Percentiles rank a stretch among this genome's conserved stretches.
Evolutionary conservation across 2,113 vertebrate species (phyloP).

Genomic region (Galemys pyrenaicus): DNA sequence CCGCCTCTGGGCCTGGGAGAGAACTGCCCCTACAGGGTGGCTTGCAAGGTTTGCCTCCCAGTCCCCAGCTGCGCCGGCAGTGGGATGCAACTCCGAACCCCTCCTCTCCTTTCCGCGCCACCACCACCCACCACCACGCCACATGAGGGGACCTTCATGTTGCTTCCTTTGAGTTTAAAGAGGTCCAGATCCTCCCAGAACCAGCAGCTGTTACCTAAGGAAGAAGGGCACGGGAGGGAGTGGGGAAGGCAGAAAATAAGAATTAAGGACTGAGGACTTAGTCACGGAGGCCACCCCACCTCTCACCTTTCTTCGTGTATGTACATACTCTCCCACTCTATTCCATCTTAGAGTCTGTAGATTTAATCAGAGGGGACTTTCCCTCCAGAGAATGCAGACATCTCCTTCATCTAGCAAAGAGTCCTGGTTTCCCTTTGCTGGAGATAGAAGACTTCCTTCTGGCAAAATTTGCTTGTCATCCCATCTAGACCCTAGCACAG

Average conservation of each 20-base stretch:
- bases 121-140: conserved; percentile 82
- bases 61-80: conserved; percentile 85
- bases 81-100: conserved; percentile 83
- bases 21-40: conserved; percentile 99
- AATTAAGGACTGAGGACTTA: background rate
- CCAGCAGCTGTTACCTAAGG: conserved; percentile 85
- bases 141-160: conserved; percentile 84
- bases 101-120: conserved; percentile 82
- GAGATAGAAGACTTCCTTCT: background rate
- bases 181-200: conserved; percentile 86
- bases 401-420: background rate
- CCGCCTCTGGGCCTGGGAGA: conserved; percentile 99
- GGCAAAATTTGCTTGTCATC: background rate
- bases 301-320: background rate
- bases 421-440: background rate
- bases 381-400: background rate
- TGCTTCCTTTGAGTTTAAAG: conserved; percentile 90
- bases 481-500: background rate
- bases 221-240: conserved; percentile 14
- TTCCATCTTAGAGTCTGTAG: background rate
- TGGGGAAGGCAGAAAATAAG: background rate
- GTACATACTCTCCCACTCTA: background rate
- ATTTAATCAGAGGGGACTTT: background rate
- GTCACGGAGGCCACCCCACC: background rate
- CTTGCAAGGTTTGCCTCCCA: conserved; percentile 99